phyloP scores from a whole-genome alignment of 2,113 vertebrate species.

The Myotis davidii region DNA sequence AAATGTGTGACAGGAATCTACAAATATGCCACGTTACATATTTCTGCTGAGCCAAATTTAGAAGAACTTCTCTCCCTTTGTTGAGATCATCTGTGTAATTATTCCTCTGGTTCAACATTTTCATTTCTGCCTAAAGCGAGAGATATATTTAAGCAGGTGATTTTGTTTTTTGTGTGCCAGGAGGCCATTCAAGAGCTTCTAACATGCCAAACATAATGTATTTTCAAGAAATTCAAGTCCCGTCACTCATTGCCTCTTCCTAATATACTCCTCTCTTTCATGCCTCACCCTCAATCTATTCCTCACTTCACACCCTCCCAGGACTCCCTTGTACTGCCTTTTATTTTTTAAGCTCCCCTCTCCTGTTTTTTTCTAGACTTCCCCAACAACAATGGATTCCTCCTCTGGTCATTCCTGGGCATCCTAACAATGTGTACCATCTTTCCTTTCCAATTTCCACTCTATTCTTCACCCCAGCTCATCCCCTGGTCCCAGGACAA shows the following conservation, averaged over 20 bases:
- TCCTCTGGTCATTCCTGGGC: not conserved
- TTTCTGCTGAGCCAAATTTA: not conserved
- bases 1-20: not conserved
- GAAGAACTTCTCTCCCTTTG: not conserved
- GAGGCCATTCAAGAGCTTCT: not conserved
- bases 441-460: not conserved
- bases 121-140: not conserved
- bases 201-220: not conserved
- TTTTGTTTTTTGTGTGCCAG: not conserved
- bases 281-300: not conserved
- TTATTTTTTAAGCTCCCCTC: not conserved
- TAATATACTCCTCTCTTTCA: not conserved
- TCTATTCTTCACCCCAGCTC: slow-evolving; percentile 16
- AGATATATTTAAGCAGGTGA: slow-evolving; percentile 26
- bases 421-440: not conserved
- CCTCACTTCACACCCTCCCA: not conserved
- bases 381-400: not conserved
- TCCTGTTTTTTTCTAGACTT: not conserved
- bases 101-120: not conserved
- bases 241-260: not conserved
- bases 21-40: not conserved
- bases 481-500: slow-evolving; percentile 69
- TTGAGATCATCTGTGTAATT: not conserved
- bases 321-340: not conserved
- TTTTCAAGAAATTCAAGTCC: not conserved